These are phyloP conservation scores for Amphimedon queenslandica DNA, from an alignment of 37 sponge, comb jelly and placozoan genomes.

Conservation along the genomic window DNA sequence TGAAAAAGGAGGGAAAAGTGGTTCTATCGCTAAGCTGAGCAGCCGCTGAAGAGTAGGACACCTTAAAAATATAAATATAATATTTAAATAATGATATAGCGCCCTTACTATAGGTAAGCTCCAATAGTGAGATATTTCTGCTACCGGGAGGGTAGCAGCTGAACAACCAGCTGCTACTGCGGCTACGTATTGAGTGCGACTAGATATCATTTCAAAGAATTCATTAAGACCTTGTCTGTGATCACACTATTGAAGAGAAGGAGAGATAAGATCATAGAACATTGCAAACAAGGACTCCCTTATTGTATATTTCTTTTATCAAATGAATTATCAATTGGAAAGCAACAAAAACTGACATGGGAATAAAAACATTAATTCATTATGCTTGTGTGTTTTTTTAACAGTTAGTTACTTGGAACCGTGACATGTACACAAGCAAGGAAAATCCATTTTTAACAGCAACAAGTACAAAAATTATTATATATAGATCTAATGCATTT, in stretches of 20 bases:
- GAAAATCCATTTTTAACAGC: too few relatives aligned
- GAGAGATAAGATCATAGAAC: too few relatives aligned
- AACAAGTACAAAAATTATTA: neutral
- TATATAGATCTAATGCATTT: neutral
- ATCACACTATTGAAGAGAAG: neutral
- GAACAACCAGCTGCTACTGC: constrained; percentile 23
- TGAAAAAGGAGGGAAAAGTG: constrained; percentile 7
- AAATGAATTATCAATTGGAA: too few relatives aligned
- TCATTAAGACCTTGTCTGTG: neutral
- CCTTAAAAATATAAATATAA: neutral
- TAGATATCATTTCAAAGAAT: neutral
- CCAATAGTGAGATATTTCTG: constrained; percentile 6
- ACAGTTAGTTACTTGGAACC: too few relatives aligned
- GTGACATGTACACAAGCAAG: too few relatives aligned
- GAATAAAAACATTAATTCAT: too few relatives aligned
- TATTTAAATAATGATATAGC: neutral
- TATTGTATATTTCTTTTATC: too few relatives aligned
- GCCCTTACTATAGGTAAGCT: constrained; percentile 7
- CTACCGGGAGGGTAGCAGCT: constrained; percentile 26
- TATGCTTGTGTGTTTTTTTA: too few relatives aligned
- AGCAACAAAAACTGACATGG: too few relatives aligned
- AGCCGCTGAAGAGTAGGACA: constrained; percentile 22
- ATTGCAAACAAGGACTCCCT: too few relatives aligned
- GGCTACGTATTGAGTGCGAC: neutral
- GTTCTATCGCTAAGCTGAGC: constrained; percentile 4